phyloP scores from a whole-genome alignment of 2,113 vertebrate species.

The Microtus ochrogaster region DNA sequence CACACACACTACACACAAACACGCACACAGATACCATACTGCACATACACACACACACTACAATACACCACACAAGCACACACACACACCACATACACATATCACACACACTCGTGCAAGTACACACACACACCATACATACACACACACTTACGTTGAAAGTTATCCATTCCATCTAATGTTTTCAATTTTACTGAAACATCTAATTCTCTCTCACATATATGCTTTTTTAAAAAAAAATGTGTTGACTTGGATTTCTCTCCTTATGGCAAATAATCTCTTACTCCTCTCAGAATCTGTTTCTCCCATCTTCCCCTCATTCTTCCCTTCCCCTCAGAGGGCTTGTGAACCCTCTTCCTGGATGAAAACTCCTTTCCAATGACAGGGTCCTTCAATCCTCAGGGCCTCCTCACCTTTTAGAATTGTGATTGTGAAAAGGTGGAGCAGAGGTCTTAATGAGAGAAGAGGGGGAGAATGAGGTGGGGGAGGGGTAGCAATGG shows the following conservation, averaged over 20 bases:
- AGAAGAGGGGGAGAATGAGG: no score
- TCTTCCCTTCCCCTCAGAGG: background rate
- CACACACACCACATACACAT: no score
- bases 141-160: background rate
- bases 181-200: no score
- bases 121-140: no score
- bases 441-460: background rate
- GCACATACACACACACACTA: background rate
- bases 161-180: background rate
- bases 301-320: background rate
- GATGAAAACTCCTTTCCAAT: background rate
- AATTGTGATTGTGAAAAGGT: background rate
- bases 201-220: background rate
- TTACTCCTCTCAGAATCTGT: background rate
- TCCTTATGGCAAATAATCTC: background rate
- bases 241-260: background rate
- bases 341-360: background rate
- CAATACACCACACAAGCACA: background rate
- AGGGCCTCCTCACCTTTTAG: background rate
- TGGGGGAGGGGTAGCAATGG: background rate
- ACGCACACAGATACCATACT: no score
- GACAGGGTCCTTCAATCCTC: background rate
- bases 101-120: no score
- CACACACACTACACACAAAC: background rate
- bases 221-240: background rate